Conservation (phyloP, 2,797 vertebrate species). For the Meriones psammophilus region DNA sequence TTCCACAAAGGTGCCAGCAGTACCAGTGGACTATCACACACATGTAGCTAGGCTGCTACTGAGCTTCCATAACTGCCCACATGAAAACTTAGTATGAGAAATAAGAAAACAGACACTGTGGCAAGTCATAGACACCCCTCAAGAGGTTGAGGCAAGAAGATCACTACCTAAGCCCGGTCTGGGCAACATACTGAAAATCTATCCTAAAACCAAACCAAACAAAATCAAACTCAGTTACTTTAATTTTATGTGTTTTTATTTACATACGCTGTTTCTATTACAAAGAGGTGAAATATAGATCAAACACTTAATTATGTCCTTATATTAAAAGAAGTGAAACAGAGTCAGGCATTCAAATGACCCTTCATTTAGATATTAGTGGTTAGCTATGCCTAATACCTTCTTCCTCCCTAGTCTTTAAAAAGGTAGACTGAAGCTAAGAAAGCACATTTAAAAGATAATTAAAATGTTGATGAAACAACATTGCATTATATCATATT, state of each 20-base stretch:
- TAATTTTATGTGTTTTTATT: conserved; percentile 51
- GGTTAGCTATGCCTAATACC: conserved; percentile 48
- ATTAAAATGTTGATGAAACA: conserved; percentile 58
- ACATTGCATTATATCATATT: conserved; percentile 19
- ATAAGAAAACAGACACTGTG: conserved; percentile 17
- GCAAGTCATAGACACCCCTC: background rate
- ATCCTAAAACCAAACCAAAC: background rate
- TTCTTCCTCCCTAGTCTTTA: background rate
- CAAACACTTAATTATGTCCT: conserved; percentile 48
- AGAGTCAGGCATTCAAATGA: conserved; percentile 48
- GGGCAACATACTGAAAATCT: background rate
- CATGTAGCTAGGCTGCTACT: background rate
- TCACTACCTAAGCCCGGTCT: background rate
- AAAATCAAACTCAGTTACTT: conserved; percentile 62
- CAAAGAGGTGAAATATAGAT: conserved; percentile 62
- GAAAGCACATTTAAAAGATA: background rate
- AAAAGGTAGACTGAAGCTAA: conserved; percentile 34
- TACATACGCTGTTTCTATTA: conserved; percentile 53
- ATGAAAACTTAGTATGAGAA: conserved; percentile 11
- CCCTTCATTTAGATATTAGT: conserved; percentile 53
- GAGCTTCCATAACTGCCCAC: background rate
- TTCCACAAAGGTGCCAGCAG: background rate
- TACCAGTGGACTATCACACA: background rate
- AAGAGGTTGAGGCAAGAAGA: background rate
- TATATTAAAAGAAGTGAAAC: conserved; percentile 61